A percentile compares a stretch with the other conserved stretches of the same genome.
Evolutionary conservation across 92 coral and sea anemone species (phyloP).

Genomic region (Epizoanthus ramosus): DNA sequence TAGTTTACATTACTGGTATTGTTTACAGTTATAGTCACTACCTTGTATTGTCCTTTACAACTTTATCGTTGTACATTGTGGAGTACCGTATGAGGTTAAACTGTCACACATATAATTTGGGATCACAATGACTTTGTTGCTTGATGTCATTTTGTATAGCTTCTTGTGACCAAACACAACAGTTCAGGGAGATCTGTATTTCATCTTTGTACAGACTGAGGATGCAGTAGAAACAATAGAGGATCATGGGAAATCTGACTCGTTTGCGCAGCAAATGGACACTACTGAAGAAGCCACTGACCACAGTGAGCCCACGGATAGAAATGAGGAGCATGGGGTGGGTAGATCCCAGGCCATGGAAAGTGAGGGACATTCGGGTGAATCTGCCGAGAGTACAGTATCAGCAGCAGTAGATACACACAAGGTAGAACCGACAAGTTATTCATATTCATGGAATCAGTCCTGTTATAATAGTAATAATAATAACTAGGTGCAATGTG

Average conservation of each 20-base stretch:
- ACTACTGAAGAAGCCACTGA: constrained; percentile 68
- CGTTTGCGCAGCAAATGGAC: constrained; percentile 51
- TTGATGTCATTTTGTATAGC: background rate
- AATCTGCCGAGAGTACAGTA: constrained; percentile 58
- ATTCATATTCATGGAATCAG: background rate
- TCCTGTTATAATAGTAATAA: no score
- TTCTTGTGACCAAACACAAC: background rate
- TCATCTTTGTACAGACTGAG: constrained; percentile 36
- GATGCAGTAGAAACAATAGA: constrained; percentile 71
- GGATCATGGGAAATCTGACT: constrained; percentile 69
- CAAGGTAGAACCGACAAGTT: constrained; percentile 45
- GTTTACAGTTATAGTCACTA: background rate
- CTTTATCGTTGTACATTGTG: no score
- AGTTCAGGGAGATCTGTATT: background rate
- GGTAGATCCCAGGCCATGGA: constrained; percentile 77
- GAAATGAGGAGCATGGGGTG: constrained; percentile 71
- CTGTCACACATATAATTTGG: no score
- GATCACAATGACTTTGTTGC: background rate
- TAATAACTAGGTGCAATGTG: no score
- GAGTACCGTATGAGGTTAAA: no score
- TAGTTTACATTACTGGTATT: no score
- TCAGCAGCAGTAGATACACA: constrained; percentile 62
- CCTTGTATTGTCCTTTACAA: background rate
- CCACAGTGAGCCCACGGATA: constrained; percentile 76
- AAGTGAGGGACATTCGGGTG: constrained; percentile 80